Conservation (phyloP, 2,797 vertebrate genomes). For the Lepus townsendii region DNA sequence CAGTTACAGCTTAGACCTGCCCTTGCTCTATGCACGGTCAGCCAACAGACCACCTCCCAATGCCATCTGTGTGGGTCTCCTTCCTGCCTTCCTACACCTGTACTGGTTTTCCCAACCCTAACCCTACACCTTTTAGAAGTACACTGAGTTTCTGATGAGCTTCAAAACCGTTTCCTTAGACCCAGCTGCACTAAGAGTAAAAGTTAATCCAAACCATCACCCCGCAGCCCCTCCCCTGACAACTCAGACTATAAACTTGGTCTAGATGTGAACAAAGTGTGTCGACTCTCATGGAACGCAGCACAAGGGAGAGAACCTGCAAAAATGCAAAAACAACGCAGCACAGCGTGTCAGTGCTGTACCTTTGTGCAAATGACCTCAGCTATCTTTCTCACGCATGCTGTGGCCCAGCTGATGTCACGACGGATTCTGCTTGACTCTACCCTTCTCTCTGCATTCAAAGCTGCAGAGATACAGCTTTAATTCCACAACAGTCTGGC, state of each 20-base stretch:
- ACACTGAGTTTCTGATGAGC: slow-evolving; percentile 80
- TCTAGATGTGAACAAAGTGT: slow-evolving; percentile 69
- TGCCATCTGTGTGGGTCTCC: slow-evolving; percentile 70
- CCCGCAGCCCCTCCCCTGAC: slow-evolving; percentile 65
- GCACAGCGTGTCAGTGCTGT: slow-evolving; percentile 74
- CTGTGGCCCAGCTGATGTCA: slow-evolving; percentile 46
- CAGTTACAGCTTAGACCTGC: slow-evolving; percentile 79
- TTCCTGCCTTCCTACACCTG: slow-evolving; percentile 67
- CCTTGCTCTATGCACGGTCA: slow-evolving; percentile 82
- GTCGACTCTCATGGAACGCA: slow-evolving; percentile 61
- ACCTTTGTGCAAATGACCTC: slow-evolving; percentile 86
- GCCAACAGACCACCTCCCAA: slow-evolving; percentile 69
- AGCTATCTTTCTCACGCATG: slow-evolving; percentile 73
- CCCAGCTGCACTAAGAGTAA: slow-evolving; percentile 84
- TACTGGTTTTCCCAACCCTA: not conserved
- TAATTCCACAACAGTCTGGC: slow-evolving; percentile 47
- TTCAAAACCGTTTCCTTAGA: slow-evolving; percentile 80
- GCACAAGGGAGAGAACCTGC: slow-evolving; percentile 72
- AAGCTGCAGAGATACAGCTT: slow-evolving; percentile 63
- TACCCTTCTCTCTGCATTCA: slow-evolving; percentile 52
- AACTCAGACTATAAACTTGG: slow-evolving; percentile 79
- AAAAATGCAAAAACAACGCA: slow-evolving; percentile 11
- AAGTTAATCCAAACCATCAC: slow-evolving; percentile 80
- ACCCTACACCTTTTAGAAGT: slow-evolving; percentile 70
- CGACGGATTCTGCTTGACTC: slow-evolving; percentile 24